Evolutionary conservation across 2,113 vertebrate species (phyloP).

Genomic region (Daboia siamensis): DNA sequence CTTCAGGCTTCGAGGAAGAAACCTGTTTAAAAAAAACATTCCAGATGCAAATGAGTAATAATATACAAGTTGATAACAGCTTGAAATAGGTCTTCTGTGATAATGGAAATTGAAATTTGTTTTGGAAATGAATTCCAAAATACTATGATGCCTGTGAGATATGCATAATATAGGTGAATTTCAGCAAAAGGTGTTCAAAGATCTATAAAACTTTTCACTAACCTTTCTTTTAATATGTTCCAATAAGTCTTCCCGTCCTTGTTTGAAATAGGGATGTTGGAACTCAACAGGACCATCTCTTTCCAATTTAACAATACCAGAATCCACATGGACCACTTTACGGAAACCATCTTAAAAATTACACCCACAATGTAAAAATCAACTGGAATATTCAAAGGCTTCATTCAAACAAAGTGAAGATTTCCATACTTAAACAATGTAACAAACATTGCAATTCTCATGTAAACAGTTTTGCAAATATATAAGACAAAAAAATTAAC

Average conservation of each 20-base stretch:
- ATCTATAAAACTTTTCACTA: slow-evolving; percentile 28
- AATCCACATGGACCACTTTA: slow-evolving; percentile 93
- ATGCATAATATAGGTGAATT: not conserved
- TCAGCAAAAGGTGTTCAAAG: not conserved
- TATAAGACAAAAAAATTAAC: not conserved
- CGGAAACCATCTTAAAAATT: slow-evolving; percentile 87
- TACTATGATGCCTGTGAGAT: not conserved
- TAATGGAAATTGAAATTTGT: not conserved
- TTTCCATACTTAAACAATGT: not conserved
- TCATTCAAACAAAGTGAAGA: not conserved
- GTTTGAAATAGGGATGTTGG: slow-evolving; percentile 91
- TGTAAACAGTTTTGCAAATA: not conserved
- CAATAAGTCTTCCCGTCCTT: slow-evolving; percentile 90
- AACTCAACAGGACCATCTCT: slow-evolving; percentile 92
- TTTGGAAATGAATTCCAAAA: not conserved
- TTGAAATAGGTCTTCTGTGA: not conserved
- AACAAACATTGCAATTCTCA: not conserved
- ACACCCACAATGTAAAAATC: not conserved
- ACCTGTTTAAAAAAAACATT: slow-evolving; percentile 73
- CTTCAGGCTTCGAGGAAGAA: slow-evolving; percentile 88
- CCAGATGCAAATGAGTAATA: not conserved
- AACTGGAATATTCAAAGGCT: not conserved
- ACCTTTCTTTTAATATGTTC: slow-evolving; percentile 98
- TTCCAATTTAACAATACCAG: slow-evolving; percentile 89
- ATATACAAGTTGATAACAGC: not conserved